A percentile compares a stretch with the other conserved stretches of the same genome.
phyloP scores from a whole-genome alignment of 2,888 invertebrate genomes.

The Linnaemya tessellans region DNA sequence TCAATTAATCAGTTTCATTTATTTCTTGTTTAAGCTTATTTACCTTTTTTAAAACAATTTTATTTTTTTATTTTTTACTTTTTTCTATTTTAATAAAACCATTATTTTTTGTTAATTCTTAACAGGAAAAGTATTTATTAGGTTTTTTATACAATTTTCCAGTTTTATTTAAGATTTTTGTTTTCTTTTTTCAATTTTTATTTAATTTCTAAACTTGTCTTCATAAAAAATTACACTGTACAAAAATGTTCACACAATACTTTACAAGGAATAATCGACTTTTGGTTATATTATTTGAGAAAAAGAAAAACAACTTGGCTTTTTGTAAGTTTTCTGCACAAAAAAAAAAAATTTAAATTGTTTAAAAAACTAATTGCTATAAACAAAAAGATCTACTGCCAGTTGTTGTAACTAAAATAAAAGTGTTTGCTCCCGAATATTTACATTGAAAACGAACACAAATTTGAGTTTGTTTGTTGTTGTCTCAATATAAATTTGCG shows the following conservation, averaged over 20 bases:
- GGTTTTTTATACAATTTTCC: slow-evolving; percentile 40
- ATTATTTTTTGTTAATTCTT: slow-evolving; percentile 34
- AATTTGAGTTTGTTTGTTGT: too few relatives aligned
- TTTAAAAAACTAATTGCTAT: too few relatives aligned
- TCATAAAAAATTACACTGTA: slow-evolving; percentile 72
- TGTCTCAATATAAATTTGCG: too few relatives aligned
- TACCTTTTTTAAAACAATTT: slow-evolving; percentile 51
- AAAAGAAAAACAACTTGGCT: background rate
- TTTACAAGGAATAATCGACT: slow-evolving; percentile 70
- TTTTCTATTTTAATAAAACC: slow-evolving; percentile 58
- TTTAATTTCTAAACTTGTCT: slow-evolving; percentile 50
- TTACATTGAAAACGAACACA: too few relatives aligned
- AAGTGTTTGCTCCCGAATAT: too few relatives aligned
- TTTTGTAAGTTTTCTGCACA: background rate
- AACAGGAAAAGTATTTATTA: slow-evolving; percentile 3
- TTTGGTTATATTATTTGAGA: slow-evolving; percentile 10
- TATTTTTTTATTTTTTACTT: slow-evolving; percentile 39
- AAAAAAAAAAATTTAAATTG: too few relatives aligned
- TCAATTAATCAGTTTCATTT: slow-evolving; percentile 35
- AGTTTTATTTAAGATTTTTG: slow-evolving; percentile 38
- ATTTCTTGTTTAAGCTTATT: slow-evolving; percentile 23
- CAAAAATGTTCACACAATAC: slow-evolving; percentile 67
- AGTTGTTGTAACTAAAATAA: too few relatives aligned
- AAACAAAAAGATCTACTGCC: too few relatives aligned
- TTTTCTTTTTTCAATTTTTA: slow-evolving; percentile 5